These are phyloP conservation scores for Rhinichthys osculus DNA, from an alignment of 2,797 vertebrate genomes.

Conservation along the genomic window DNA sequence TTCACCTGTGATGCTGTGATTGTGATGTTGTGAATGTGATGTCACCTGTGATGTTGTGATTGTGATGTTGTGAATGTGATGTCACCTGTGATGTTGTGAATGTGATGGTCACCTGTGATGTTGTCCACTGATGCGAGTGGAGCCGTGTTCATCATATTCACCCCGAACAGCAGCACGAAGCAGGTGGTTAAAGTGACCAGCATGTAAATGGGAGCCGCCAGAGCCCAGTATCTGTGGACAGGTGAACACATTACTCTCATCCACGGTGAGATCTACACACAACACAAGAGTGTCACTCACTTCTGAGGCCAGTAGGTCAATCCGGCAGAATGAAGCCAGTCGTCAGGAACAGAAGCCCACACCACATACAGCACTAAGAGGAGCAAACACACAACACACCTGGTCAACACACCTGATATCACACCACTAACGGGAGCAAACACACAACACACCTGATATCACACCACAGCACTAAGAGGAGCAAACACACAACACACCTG, in stretches of 20 bases:
- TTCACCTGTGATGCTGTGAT: too few species aligned
- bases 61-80: too few species aligned
- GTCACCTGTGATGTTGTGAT: too few species aligned
- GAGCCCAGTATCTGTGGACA: constrained; percentile 88
- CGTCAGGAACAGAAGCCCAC: constrained; percentile 92
- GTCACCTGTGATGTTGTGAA: background rate
- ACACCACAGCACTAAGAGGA: too few species aligned
- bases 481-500: too few species aligned
- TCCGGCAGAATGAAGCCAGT: constrained; percentile 90
- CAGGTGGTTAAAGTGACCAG: constrained; percentile 81
- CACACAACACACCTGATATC: too few species aligned
- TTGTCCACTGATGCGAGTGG: constrained; percentile 88
- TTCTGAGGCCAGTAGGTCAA: constrained; percentile 98
- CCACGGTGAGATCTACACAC: background rate
- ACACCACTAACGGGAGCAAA: too few species aligned
- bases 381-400: background rate
- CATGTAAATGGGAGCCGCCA: constrained; percentile 89
- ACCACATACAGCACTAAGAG: constrained; percentile 87
- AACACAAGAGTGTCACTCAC: constrained; percentile 75
- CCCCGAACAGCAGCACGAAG: constrained; percentile 85
- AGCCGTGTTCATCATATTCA: constrained; percentile 94
- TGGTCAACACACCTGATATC: too few species aligned
- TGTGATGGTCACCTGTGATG: constrained; percentile 85
- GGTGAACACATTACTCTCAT: background rate
- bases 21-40: too few species aligned